Evolutionary conservation across 2,888 invertebrate genomes (phyloP).

Genomic region (Orthosia gracilis): DNA sequence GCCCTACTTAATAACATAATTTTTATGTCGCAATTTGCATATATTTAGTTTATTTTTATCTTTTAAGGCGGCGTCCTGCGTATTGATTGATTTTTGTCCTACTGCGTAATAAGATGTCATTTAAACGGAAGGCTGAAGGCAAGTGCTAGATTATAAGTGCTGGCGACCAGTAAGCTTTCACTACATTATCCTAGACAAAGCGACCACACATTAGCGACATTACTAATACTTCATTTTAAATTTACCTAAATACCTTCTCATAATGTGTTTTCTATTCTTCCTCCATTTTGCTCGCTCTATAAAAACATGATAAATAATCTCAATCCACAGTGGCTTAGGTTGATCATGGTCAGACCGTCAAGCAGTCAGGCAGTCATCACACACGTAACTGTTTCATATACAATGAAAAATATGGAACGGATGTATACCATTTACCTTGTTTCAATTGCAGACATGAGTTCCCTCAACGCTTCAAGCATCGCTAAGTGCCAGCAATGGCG

Average conservation of each 20-base stretch:
- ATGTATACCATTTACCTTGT: constrained; percentile 20
- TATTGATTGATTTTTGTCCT: constrained; percentile 14
- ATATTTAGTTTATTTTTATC: constrained; percentile 20
- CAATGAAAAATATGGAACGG: background rate
- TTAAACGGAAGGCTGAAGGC: constrained; percentile 35
- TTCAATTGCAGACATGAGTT: constrained; percentile 49
- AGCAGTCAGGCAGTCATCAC: background rate
- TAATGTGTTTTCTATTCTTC: background rate
- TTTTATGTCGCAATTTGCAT: background rate
- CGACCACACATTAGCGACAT: background rate
- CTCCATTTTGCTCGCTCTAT: background rate
- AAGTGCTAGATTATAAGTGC: constrained; percentile 37
- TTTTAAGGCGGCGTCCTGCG: constrained; percentile 25
- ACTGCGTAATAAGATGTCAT: constrained; percentile 26
- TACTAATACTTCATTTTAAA: background rate
- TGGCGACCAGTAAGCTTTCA: background rate
- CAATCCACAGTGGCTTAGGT: background rate
- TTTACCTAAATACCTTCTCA: background rate
- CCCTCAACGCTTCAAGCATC: constrained; percentile 16
- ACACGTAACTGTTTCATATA: constrained; percentile 1
- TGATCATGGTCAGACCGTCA: background rate
- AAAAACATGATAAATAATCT: background rate
- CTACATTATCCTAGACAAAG: background rate
- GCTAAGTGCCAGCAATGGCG: constrained; percentile 29
- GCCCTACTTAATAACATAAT: background rate